Evolutionary conservation across 64 coral and sea anemone genomes (phyloP).

Genomic region (Montipora efflorescens): DNA sequence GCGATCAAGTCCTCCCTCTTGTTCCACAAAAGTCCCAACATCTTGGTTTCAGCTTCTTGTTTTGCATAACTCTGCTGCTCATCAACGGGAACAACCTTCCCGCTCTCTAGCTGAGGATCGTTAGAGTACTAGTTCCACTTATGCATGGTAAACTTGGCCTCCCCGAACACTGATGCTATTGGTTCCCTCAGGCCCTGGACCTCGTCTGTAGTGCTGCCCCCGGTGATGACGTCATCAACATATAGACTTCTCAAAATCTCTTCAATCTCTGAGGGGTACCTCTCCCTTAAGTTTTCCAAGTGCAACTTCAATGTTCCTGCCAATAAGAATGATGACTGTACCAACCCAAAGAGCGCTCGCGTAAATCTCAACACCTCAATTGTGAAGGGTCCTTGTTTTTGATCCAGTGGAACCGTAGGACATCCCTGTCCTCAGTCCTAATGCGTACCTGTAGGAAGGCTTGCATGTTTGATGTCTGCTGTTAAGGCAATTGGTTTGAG

Average conservation of each 20-base stretch:
- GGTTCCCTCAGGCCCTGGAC: conserved; percentile 3
- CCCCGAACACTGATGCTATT: conserved; percentile 35
- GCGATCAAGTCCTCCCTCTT: conserved; percentile 34
- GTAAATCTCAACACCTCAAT: conserved; percentile 32
- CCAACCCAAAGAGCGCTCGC: conserved; percentile 13
- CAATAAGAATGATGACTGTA: conserved; percentile 13
- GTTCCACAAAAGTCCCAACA: conserved; percentile 33
- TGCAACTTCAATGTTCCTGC: conserved; percentile 10
- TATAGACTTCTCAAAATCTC: conserved; percentile 46
- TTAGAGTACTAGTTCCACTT: conserved; percentile 16
- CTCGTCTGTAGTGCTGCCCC: not conserved
- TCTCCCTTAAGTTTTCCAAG: not conserved
- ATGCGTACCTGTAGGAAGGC: conserved; percentile 50
- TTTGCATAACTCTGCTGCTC: conserved; percentile 43
- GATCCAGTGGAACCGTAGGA: conserved; percentile 22
- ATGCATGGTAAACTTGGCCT: conserved; percentile 43
- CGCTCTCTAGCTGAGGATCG: conserved; percentile 25
- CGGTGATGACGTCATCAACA: conserved; percentile 57
- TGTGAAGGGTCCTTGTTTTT: conserved; percentile 14
- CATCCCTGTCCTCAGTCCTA: not conserved
- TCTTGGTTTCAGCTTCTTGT: conserved; percentile 13
- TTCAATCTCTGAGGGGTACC: conserved; percentile 7
- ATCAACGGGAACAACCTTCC: not conserved
- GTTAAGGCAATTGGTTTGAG: conserved; percentile 16
- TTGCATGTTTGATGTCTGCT: conserved; percentile 50